These are phyloP conservation scores for Lysandra bellargus DNA, from an alignment of 2,888 invertebrate species.

Conservation along the genomic window DNA sequence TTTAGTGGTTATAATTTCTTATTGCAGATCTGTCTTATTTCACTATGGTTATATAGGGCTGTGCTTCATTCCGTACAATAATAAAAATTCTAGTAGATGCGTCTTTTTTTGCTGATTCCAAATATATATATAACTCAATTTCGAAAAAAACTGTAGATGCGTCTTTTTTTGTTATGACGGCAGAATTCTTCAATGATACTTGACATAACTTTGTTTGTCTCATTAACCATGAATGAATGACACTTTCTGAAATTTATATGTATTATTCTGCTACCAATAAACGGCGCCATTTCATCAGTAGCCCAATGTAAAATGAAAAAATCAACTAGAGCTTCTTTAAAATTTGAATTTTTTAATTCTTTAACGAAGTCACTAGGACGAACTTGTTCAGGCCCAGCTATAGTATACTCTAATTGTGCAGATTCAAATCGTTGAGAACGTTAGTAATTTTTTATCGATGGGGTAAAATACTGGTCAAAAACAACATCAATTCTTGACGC, in stretches of 20 bases:
- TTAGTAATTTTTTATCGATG: constrained; percentile 40
- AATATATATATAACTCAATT: too few relatives aligned
- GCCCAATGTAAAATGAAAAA: constrained; percentile 44
- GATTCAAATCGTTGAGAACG: constrained; percentile 39
- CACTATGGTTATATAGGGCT: too few relatives aligned
- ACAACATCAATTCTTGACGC: constrained; percentile 38
- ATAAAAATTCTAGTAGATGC: too few relatives aligned
- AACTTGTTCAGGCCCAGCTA: constrained; percentile 43
- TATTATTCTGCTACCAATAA: constrained; percentile 44
- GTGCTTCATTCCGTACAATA: too few relatives aligned
- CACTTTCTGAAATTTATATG: constrained; percentile 36
- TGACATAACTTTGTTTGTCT: background rate
- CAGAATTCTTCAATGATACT: too few relatives aligned
- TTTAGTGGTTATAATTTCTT: too few relatives aligned
- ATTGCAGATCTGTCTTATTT: too few relatives aligned
- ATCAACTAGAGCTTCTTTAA: constrained; percentile 44
- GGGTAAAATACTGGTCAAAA: constrained; percentile 39
- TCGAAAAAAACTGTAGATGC: too few relatives aligned
- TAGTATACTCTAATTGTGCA: constrained; percentile 41
- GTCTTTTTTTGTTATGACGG: too few relatives aligned
- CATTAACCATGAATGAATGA: constrained; percentile 33
- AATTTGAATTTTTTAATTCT: constrained; percentile 44
- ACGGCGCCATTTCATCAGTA: constrained; percentile 39
- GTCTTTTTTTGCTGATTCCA: too few relatives aligned
- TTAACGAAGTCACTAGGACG: constrained; percentile 40